phyloP scores from a whole-genome alignment of 1,140 invertebrate species.

The Lethrus apterus region DNA sequence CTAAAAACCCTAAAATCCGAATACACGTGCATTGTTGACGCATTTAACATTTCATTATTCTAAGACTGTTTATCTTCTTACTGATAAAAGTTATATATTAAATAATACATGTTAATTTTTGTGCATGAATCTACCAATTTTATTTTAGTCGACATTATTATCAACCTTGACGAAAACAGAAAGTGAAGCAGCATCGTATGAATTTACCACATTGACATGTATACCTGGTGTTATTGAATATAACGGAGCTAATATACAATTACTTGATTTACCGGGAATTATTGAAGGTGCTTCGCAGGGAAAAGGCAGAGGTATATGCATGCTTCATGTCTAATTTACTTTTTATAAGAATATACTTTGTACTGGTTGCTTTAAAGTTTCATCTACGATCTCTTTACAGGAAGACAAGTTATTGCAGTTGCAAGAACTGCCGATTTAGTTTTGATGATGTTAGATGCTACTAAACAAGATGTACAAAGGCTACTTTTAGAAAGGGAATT shows the following conservation, averaged over 20 bases:
- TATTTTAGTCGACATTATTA: slow-evolving; percentile 76
- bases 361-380: neutral
- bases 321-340: slow-evolving; percentile 39
- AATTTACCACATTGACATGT: slow-evolving; percentile 98
- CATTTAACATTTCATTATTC: too few species aligned
- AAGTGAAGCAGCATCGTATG: slow-evolving; percentile 94
- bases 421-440: slow-evolving; percentile 94
- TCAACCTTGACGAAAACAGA: slow-evolving; percentile 91
- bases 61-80: too few species aligned
- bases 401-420: slow-evolving; percentile 86
- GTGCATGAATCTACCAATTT: slow-evolving; percentile 14
- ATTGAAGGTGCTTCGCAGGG: slow-evolving; percentile 96
- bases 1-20: too few species aligned
- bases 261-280: slow-evolving; percentile 94
- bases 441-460: slow-evolving; percentile 98
- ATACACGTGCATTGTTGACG: too few species aligned
- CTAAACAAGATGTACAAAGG: slow-evolving; percentile 91
- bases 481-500: slow-evolving; percentile 86
- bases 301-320: slow-evolving; percentile 77
- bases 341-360: neutral
- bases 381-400: slow-evolving; percentile 14
- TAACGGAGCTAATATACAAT: slow-evolving; percentile 96
- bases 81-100: too few species aligned
- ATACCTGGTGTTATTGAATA: slow-evolving; percentile 99
- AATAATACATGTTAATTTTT: neutral